Conservation (phyloP, 30 jellyfish, hydroid and myxozoan species). For the Cassiopea andromeda region DNA sequence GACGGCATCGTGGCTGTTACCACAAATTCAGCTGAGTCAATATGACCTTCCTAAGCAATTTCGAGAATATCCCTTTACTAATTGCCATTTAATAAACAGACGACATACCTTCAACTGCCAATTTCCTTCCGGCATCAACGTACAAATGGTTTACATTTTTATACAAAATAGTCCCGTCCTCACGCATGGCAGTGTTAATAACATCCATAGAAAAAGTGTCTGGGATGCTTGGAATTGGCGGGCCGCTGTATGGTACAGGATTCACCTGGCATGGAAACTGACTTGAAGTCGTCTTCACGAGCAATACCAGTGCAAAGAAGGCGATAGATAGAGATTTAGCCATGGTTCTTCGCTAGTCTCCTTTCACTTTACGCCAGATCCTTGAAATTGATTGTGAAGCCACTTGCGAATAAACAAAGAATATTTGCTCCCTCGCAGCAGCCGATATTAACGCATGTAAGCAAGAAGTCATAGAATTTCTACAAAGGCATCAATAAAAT, state of each 20-base stretch:
- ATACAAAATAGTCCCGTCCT: neutral
- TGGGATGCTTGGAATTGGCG: constrained; percentile 49
- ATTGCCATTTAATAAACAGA: neutral
- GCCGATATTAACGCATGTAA: too few relatives aligned
- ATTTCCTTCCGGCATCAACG: constrained; percentile 24
- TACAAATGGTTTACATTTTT: neutral
- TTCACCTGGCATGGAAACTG: neutral
- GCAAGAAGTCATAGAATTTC: too few relatives aligned
- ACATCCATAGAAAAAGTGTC: constrained; percentile 41
- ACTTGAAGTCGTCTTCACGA: neutral
- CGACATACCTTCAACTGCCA: constrained; percentile 11
- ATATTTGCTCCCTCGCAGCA: too few relatives aligned
- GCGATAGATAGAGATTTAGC: neutral
- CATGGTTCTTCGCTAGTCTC: neutral
- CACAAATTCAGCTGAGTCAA: too few relatives aligned
- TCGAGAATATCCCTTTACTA: neutral
- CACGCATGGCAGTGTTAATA: neutral
- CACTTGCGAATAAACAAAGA: neutral
- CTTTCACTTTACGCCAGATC: neutral
- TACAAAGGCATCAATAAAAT: too few relatives aligned
- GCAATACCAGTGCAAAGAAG: neutral
- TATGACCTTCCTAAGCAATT: too few relatives aligned
- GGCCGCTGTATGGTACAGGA: constrained; percentile 24
- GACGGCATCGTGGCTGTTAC: too few relatives aligned
- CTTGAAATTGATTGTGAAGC: neutral